Percentiles rank a stretch among this genome's conserved stretches.
These are phyloP conservation scores for Neocrepidodera transversa DNA, from an alignment of 2,888 invertebrate genomes.

Conservation along the genomic window DNA sequence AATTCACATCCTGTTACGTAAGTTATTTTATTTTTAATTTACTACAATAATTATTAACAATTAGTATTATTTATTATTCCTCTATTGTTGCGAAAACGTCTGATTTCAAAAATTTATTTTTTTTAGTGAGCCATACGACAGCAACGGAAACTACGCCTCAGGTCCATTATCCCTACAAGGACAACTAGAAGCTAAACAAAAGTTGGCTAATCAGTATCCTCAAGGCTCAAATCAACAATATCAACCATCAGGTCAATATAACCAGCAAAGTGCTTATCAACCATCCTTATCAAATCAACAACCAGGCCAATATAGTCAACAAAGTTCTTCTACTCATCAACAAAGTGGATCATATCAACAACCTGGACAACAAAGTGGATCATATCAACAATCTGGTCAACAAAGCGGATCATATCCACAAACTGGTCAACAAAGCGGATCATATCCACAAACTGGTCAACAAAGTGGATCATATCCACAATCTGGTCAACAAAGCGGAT, in stretches of 20 bases:
- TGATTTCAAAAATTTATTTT: not conserved
- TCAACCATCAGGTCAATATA: slow-evolving; percentile 4
- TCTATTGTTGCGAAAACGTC: too few species aligned
- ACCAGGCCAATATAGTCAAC: slow-evolving; percentile 5
- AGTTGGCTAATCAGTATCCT: slow-evolving; percentile 16
- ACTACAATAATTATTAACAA: slow-evolving; percentile 5
- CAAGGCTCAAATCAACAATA: too few species aligned
- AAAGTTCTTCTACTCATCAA: slow-evolving; percentile 13
- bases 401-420: slow-evolving; percentile 24
- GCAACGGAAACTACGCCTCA: slow-evolving; percentile 46
- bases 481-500: slow-evolving; percentile 13
- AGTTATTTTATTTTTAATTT: slow-evolving; percentile 36
- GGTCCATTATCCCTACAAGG: slow-evolving; percentile 47
- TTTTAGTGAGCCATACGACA: slow-evolving; percentile 47
- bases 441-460: slow-evolving; percentile 14
- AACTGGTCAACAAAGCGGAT: slow-evolving; percentile 20
- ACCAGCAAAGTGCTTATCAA: slow-evolving; percentile 24
- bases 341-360: slow-evolving; percentile 32
- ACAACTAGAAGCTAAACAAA: slow-evolving; percentile 37
- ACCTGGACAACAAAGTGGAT: slow-evolving; percentile 21
- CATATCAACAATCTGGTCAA: slow-evolving; percentile 12
- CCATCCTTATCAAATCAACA: slow-evolving; percentile 20
- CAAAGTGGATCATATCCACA: not conserved
- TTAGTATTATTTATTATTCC: not conserved
- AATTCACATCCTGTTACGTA: slow-evolving; percentile 55